Percentiles rank a stretch among this genome's conserved stretches.
Conservation (phyloP, 2,888 invertebrate genomes). For the Ametastegia equiseti region DNA sequence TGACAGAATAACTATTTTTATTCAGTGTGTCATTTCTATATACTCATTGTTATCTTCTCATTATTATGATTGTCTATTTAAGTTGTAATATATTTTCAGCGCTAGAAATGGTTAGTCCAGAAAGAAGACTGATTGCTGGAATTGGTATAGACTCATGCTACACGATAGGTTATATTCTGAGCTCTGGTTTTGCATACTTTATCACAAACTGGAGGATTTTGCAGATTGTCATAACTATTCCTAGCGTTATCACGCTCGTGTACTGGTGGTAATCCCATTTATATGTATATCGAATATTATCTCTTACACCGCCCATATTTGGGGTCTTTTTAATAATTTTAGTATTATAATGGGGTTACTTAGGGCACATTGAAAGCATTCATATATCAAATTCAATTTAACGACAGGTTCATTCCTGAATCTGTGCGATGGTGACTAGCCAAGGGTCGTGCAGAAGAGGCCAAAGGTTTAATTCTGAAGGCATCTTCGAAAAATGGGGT, state of each 20-base stretch:
- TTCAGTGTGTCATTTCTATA: too few relatives aligned
- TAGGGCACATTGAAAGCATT: too few relatives aligned
- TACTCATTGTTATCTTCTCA: not conserved
- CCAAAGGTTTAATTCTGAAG: constrained; percentile 80
- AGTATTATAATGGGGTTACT: not conserved
- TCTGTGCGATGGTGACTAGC: constrained; percentile 85
- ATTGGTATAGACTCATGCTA: constrained; percentile 87
- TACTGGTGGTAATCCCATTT: constrained; percentile 81
- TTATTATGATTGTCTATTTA: too few relatives aligned
- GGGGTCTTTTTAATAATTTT: not conserved
- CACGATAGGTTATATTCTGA: constrained; percentile 84
- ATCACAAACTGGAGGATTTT: constrained; percentile 84
- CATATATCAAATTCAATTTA: not conserved
- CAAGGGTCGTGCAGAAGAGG: constrained; percentile 81
- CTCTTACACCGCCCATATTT: too few relatives aligned
- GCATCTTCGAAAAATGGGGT: constrained; percentile 84
- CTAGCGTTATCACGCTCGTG: constrained; percentile 82
- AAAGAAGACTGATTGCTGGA: constrained; percentile 83
- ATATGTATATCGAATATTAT: not conserved
- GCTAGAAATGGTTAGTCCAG: constrained; percentile 85
- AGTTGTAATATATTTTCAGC: constrained; percentile 68
- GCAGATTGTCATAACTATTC: constrained; percentile 84
- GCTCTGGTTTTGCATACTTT: constrained; percentile 82
- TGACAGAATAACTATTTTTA: too few relatives aligned
- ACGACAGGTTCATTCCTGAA: constrained; percentile 83